A percentile compares a stretch with the other conserved stretches of the same genome.
Conservation (phyloP, 1,140 invertebrate species). For the Drosophila subpulchrella region DNA sequence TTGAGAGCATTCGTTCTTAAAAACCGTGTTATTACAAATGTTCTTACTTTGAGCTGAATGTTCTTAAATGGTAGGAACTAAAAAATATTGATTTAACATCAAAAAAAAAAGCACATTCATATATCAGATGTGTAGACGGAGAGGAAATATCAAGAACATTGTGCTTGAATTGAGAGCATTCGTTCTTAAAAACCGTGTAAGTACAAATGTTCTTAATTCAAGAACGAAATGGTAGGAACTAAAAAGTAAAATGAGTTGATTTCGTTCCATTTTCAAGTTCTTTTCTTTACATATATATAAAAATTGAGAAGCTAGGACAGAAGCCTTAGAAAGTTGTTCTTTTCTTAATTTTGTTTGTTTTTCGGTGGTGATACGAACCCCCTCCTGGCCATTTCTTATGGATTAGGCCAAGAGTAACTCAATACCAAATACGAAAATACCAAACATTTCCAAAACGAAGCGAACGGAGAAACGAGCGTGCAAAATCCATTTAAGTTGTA, state of each 20-base stretch:
- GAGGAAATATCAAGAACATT: no score
- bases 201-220: no score
- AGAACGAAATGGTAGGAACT: no score
- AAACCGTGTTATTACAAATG: no score
- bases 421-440: conserved; percentile 44
- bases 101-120: not conserved
- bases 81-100: not conserved
- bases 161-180: no score
- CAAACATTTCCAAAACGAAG: conserved; percentile 14
- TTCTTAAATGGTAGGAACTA: no score
- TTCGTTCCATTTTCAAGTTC: no score
- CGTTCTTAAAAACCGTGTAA: no score
- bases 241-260: not conserved
- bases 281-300: no score
- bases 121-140: not conserved
- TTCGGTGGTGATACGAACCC: not conserved
- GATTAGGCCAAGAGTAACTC: conserved; percentile 60
- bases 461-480: conserved; percentile 54
- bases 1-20: no score
- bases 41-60: no score
- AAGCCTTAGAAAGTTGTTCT: conserved; percentile 63
- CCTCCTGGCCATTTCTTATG: conserved; percentile 19
- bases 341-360: not conserved
- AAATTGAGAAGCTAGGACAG: not conserved
- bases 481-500: conserved; percentile 68